Conservation (phyloP, 2,888 invertebrate species). For the Aspidapion aeneum region DNA sequence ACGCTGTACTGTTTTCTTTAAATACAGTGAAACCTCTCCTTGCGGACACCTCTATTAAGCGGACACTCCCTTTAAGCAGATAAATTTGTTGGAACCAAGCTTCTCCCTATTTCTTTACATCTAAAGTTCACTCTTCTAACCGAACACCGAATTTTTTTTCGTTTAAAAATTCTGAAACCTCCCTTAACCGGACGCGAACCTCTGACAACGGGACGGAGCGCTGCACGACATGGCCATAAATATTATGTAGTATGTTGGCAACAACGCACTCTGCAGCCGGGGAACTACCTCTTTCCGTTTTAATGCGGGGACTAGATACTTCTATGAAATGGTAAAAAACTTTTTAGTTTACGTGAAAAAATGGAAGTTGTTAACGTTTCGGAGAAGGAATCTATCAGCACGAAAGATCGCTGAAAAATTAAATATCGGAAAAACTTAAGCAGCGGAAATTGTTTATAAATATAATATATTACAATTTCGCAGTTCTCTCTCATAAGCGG, state of each 20-base stretch:
- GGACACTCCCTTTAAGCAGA: background rate
- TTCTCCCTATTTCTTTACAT: conserved; percentile 5
- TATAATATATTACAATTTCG: no score
- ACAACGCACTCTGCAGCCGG: conserved; percentile 1
- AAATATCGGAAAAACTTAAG: no score
- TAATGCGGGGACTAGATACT: background rate
- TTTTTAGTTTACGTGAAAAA: no score
- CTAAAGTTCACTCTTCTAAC: conserved; percentile 11
- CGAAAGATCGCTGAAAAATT: no score
- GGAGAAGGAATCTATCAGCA: no score
- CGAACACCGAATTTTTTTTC: conserved; percentile 6
- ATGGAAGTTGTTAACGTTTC: no score
- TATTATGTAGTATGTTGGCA: conserved; percentile 3
- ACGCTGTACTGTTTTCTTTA: no score
- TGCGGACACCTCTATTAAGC: conserved; percentile 7
- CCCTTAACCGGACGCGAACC: conserved; percentile 14
- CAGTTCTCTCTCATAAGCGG: no score
- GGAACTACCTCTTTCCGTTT: conserved; percentile 4
- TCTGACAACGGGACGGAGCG: conserved; percentile 5
- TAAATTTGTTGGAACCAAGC: conserved; percentile 4
- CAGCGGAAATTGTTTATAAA: no score
- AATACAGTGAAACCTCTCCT: background rate
- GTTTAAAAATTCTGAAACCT: background rate
- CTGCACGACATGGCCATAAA: background rate
- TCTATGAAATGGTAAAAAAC: no score